Percentiles rank a stretch among this genome's conserved stretches.
phyloP scores from a whole-genome alignment of 2,113 vertebrate genomes.

The Cinclus cinclus region DNA sequence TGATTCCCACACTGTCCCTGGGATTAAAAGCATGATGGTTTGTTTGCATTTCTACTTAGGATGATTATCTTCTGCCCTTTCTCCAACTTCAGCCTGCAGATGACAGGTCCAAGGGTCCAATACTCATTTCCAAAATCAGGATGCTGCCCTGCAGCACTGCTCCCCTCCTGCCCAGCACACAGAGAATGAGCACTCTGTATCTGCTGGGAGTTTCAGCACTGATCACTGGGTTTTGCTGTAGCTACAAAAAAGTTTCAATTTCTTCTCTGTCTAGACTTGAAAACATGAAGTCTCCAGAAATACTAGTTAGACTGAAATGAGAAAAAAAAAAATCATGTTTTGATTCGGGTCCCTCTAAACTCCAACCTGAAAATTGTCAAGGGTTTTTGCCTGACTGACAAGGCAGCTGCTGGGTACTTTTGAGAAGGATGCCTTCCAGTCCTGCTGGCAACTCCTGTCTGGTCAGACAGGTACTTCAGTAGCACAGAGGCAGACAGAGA shows the following conservation, averaged over 20 bases:
- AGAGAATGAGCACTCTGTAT: accelerated
- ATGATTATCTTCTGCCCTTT: constrained; percentile 16
- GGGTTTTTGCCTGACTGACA: neutral
- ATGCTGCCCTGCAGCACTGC: neutral
- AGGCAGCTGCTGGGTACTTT: neutral
- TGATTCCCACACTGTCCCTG: neutral
- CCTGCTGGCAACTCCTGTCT: accelerated
- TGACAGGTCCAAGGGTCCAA: neutral
- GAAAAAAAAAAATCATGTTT: neutral
- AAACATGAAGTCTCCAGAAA: neutral
- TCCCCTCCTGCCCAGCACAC: neutral
- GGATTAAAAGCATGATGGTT: constrained; percentile 28
- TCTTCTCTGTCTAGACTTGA: neutral
- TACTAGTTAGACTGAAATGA: neutral
- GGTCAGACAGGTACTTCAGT: neutral
- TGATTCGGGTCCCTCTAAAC: neutral
- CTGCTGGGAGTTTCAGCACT: neutral
- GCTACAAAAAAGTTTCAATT: neutral
- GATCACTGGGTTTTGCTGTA: neutral
- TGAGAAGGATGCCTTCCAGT: too few relatives aligned
- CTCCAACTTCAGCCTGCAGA: neutral
- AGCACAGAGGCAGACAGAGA: neutral
- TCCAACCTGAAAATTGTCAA: accelerated
- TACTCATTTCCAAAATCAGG: neutral
- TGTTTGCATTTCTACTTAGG: constrained; percentile 45